Percentiles rank a stretch among this genome's conserved stretches.
phyloP scores from a whole-genome alignment of 2,113 vertebrate genomes.

The Labeo catla region DNA sequence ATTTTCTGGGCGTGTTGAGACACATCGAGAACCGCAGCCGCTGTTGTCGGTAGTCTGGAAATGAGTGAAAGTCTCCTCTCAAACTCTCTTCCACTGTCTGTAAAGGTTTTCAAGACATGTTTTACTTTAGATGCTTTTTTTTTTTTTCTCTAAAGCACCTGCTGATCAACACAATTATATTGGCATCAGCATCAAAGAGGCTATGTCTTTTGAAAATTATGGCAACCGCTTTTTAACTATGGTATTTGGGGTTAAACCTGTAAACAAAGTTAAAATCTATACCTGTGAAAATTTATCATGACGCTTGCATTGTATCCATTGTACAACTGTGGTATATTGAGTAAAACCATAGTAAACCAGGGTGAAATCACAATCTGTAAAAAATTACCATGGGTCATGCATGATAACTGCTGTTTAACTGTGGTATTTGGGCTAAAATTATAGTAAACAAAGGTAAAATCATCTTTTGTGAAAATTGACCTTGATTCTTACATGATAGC shows the following conservation, averaged over 20 bases:
- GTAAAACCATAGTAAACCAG: not conserved
- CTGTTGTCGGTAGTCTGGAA: not conserved
- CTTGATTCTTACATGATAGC: no score
- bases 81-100: not conserved
- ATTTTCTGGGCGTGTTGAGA: not conserved
- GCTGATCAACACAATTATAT: not conserved
- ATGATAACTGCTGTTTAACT: not conserved
- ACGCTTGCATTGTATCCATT: not conserved
- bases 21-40: not conserved
- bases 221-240: not conserved
- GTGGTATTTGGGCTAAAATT: not conserved
- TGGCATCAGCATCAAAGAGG: no score
- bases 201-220: not conserved
- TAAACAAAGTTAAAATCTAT: not conserved
- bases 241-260: not conserved
- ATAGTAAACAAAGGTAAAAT: not conserved
- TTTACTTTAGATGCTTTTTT: not conserved
- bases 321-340: not conserved
- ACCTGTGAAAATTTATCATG: not conserved
- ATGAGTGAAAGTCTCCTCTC: not conserved
- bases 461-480: no score
- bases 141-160: not conserved
- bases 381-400: not conserved
- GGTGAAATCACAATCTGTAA: no score
- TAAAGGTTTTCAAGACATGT: not conserved